These are phyloP conservation scores for Nemotelus nigrinus DNA, from an alignment of 2,888 invertebrate genomes.

Conservation along the genomic window DNA sequence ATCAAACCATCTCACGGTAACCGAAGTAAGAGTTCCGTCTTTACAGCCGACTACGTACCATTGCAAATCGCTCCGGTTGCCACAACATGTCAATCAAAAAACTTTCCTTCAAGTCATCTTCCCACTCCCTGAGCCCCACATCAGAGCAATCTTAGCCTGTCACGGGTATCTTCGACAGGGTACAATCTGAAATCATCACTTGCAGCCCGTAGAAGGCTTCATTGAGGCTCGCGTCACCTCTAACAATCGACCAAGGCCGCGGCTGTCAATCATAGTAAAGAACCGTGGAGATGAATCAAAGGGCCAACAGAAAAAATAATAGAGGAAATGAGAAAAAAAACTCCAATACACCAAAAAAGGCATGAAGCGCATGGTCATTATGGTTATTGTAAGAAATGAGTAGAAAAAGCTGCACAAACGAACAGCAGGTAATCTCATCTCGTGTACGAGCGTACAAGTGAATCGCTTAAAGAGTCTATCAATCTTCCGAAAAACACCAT, in stretches of 20 bases:
- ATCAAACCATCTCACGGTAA: background rate
- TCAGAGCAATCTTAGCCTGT: background rate
- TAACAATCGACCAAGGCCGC: background rate
- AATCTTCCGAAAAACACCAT: constrained; percentile 41
- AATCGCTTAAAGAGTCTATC: constrained; percentile 35
- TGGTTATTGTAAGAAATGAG: constrained; percentile 8
- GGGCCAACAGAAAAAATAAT: background rate
- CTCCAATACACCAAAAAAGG: constrained; percentile 6
- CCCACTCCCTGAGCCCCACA: background rate
- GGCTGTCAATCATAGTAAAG: constrained; percentile 31
- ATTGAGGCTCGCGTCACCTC: constrained; percentile 1
- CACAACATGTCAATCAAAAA: constrained; percentile 62
- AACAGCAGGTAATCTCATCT: constrained; percentile 35
- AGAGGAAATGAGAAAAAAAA: background rate
- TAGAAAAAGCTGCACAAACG: constrained; percentile 30
- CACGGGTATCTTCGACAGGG: constrained; percentile 5
- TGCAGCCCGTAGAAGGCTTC: constrained; percentile 25
- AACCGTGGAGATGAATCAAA: background rate
- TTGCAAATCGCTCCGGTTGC: constrained; percentile 57
- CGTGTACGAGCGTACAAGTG: constrained; percentile 21
- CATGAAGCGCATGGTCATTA: constrained; percentile 37
- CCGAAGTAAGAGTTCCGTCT: background rate
- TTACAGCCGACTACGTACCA: constrained; percentile 33
- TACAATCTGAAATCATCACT: constrained; percentile 38
- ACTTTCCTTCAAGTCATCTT: constrained; percentile 6